Base-by-base conservation (phyloP, 2,797 vertebrate species). In the Sebastes taczanowskii region DNA sequence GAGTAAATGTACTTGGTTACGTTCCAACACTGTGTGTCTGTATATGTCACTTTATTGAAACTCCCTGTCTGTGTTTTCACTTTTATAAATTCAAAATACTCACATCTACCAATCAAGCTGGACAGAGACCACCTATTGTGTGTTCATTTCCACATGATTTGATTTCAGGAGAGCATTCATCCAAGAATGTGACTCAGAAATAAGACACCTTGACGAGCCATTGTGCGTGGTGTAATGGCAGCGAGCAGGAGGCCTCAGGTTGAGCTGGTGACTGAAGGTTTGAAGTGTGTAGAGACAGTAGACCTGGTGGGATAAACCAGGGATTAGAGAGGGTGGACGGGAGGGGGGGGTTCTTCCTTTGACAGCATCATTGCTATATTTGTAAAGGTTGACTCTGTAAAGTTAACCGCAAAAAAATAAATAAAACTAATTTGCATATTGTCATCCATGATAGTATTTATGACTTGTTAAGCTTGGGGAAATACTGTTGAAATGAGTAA, bases 161-260 rank as follows among this genome's bases (percentile, higher is more conserved):
- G 67, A 82, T 83, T 85, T 87, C 82, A 86, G 70, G 64, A 68
- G 34, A 64, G 67, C 61, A 64, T 86, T 88, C 64, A 79, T 82
- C 72, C 69, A 89, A 79, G 80, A 86, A 88, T 89, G 84, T 38
- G 61, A 67, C 64, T 92, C 78, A 81, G 91, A 90, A 90, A 88
- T 71, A 80, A 64, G 83, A 78, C 76, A 82, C 82, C 76, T 80
- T 84, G 71, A 81, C 29, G 63, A 80, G 72, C 68, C 68, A 66
- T 73, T 83, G 83, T 81, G 77, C 63, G 11, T 76, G 71, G 76
- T 60, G 79, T 67, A 76, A 71, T 78, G 73, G 71, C 16, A 49
- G 61, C 20, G 69, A 81, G 74, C 61, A 34, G 66, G 67, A 81
- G 84, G 74, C 68, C 62, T 88, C 74, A n/a, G 76, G 52, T 83